Base-by-base conservation (phyloP, 2,888 invertebrate species). In the Dione juno region DNA sequence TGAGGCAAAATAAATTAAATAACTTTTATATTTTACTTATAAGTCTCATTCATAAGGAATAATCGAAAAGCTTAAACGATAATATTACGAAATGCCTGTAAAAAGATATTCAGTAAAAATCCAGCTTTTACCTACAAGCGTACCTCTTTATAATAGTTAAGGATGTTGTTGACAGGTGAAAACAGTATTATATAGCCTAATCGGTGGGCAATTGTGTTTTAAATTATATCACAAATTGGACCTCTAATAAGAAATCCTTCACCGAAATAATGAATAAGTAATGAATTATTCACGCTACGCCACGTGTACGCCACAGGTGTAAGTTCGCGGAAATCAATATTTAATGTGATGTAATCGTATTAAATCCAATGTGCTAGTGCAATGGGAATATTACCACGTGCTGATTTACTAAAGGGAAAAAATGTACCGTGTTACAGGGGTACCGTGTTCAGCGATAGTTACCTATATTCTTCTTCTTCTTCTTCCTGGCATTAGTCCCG, bases 271-370 rank as follows among this genome's bases (percentile, higher is more conserved):
- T 48, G n/a, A 59, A 21, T 40, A 53, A 59, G n/a, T 40, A 53
- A 48, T 57, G 45, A 71, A 68, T 59, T 59, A 71, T 37, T 13
- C 35, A 13, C 52, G 11, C 16, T 11, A 41, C n/a, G n/a, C n/a
- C n/a, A n/a, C n/a, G 16, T 21, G 43, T 52, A 48, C 11, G 16
- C 28, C 45, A 48, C 71, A 69, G 69, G 69, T 72, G 71, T 61
- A 53, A 11, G 41, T 41, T 66, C 21, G 54, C 66, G 65, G 68
- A 57, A 69, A 72, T 72, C 57, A 57, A 69, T 72, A 69, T 54
- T 61, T 57, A 65, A 67, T 64, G 21, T 40, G 59, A 59, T 45
- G 52, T 45, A 59, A 68, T 45, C 65, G 28, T 11, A 70, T 57
- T 61, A 57, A 40, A 40, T 63, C 43, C 21, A 13, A 16, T 9